Evolutionary conservation across 2,888 invertebrate species (phyloP).

Genomic region (Phortica magna): DNA sequence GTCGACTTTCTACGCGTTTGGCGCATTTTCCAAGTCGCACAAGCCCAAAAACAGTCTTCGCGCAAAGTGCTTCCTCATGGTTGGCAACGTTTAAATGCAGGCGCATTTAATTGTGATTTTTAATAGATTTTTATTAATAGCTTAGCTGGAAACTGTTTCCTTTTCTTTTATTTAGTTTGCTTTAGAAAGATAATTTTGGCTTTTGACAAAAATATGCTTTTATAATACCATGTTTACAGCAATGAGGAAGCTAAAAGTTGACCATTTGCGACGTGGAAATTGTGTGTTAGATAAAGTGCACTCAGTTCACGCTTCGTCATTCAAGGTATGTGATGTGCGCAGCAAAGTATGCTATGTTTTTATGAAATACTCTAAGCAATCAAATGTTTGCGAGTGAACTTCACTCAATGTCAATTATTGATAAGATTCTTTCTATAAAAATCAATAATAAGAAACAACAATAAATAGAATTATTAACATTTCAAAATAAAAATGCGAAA

Average conservation of each 20-base stretch:
- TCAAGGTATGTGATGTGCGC: too few relatives aligned
- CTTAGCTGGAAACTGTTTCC: not conserved
- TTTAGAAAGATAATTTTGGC: too few relatives aligned
- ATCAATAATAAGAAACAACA: too few relatives aligned
- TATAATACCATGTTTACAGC: not conserved
- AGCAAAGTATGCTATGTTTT: too few relatives aligned
- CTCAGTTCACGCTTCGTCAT: too few relatives aligned
- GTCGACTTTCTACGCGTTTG: not conserved
- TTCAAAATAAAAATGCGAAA: not conserved
- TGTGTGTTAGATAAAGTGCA: not conserved
- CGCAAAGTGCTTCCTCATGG: constrained; percentile 9
- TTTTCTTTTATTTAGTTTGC: not conserved
- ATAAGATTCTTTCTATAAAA: too few relatives aligned
- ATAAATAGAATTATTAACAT: too few relatives aligned
- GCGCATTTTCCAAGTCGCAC: not conserved
- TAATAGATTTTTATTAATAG: constrained; percentile 6
- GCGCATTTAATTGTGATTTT: constrained; percentile 1
- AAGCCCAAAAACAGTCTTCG: not conserved
- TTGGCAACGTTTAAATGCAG: not conserved
- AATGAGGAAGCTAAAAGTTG: not conserved
- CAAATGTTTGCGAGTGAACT: too few relatives aligned
- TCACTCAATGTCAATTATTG: too few relatives aligned
- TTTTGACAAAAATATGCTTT: not conserved
- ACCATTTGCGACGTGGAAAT: not conserved
- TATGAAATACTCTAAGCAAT: too few relatives aligned